Percentiles rank a stretch among this genome's conserved stretches.
Evolutionary conservation across 2,888 invertebrate genomes (phyloP).

Genomic region (Tineola bisselliella): DNA sequence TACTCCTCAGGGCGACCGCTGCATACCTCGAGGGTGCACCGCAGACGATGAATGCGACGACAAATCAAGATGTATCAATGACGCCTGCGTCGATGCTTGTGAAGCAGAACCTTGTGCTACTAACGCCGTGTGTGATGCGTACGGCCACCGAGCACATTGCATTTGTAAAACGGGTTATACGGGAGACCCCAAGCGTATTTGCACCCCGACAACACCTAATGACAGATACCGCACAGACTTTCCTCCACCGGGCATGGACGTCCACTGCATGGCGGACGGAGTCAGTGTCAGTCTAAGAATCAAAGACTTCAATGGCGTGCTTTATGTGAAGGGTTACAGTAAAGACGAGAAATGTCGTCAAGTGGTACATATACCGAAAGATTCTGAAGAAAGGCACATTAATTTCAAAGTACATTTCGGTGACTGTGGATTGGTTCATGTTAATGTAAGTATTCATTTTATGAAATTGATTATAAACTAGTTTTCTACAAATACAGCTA

Average conservation of each 20-base stretch:
- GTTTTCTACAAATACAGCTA: no score
- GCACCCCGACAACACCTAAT: constrained; percentile 52
- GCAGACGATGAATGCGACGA: constrained; percentile 80
- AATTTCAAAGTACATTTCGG: constrained; percentile 91
- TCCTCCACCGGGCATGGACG: constrained; percentile 85
- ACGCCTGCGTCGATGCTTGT: constrained; percentile 85
- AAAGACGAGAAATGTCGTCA: constrained; percentile 90
- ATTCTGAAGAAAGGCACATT: constrained; percentile 73
- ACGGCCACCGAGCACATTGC: constrained; percentile 80
- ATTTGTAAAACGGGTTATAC: constrained; percentile 79
- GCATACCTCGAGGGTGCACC: constrained; percentile 79
- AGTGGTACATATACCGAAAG: constrained; percentile 79
- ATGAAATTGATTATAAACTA: not conserved
- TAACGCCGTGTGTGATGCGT: constrained; percentile 80
- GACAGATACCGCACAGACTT: constrained; percentile 77
- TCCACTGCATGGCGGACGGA: constrained; percentile 91
- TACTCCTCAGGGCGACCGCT: constrained; percentile 80
- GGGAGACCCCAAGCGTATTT: constrained; percentile 79
- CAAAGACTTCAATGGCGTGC: constrained; percentile 85
- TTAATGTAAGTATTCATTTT: constrained; percentile 73
- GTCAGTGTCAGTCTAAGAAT: constrained; percentile 86
- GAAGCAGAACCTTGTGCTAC: constrained; percentile 76
- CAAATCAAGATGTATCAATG: constrained; percentile 79
- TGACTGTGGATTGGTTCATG: constrained; percentile 89
- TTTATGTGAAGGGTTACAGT: constrained; percentile 94